phyloP scores from a whole-genome alignment of 2,888 invertebrate species.

The Uropetala carovei region DNA sequence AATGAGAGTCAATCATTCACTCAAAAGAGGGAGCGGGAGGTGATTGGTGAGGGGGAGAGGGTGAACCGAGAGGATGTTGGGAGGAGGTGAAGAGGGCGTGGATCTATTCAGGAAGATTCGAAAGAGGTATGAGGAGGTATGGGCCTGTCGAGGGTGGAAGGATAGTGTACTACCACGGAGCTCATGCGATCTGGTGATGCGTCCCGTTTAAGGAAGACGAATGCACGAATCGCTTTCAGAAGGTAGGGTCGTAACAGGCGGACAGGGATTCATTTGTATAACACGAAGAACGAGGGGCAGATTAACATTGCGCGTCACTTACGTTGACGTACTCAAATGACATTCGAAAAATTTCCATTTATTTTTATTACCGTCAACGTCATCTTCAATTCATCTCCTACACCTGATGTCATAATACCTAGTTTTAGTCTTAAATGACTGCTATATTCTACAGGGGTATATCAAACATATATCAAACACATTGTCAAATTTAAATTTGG shows the following conservation, averaged over 20 bases:
- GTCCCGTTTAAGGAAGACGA: conserved; percentile 3
- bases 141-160: not conserved
- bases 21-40: not conserved
- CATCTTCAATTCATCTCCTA: not conserved
- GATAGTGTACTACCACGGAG: not conserved
- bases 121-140: too few species aligned
- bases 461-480: too few species aligned
- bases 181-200: not conserved
- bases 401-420: not conserved
- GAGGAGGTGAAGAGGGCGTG: not conserved
- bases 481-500: too few species aligned
- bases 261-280: not conserved
- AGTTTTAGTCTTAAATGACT: not conserved
- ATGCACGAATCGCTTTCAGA: not conserved
- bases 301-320: not conserved
- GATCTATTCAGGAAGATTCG: too few species aligned
- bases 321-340: not conserved
- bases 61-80: not conserved
- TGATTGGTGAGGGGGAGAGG: not conserved
- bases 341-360: not conserved
- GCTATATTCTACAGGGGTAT: too few species aligned
- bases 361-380: not conserved
- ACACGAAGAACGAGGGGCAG: not conserved
- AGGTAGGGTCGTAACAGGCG: not conserved
- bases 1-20: conserved; percentile 15